Conservation (phyloP, 2,888 invertebrate species). For the Helleia helle region DNA sequence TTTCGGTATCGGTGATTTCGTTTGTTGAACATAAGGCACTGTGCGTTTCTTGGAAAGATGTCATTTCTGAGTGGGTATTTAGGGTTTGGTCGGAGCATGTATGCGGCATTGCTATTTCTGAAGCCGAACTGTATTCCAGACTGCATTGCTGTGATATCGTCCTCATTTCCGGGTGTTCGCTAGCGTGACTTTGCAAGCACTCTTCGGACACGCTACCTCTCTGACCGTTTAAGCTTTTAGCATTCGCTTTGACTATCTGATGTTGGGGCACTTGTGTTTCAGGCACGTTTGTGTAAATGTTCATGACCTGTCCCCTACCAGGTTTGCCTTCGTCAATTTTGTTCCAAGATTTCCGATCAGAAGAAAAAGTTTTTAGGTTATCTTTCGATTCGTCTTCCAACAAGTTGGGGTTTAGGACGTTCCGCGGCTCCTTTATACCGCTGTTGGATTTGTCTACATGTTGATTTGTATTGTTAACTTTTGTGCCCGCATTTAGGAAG, state of each 20-base stretch:
- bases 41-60: slow-evolving; percentile 62
- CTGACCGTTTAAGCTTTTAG: slow-evolving; percentile 44
- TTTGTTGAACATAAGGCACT: slow-evolving; percentile 66
- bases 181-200: slow-evolving; percentile 54
- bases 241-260: slow-evolving; percentile 59
- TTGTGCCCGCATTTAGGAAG: slow-evolving; percentile 80
- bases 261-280: slow-evolving; percentile 76
- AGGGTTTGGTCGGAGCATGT: slow-evolving; percentile 67
- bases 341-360: slow-evolving; percentile 52
- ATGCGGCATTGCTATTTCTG: slow-evolving; percentile 67
- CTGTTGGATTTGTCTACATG: slow-evolving; percentile 77
- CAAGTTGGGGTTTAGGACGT: slow-evolving; percentile 77
- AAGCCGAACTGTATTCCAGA: slow-evolving; percentile 78
- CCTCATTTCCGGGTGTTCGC: slow-evolving; percentile 67
- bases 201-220: slow-evolving; percentile 61
- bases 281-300: slow-evolving; percentile 77
- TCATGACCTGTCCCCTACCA: slow-evolving; percentile 60
- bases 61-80: slow-evolving; percentile 64
- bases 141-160: slow-evolving; percentile 82
- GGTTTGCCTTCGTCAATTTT: slow-evolving; percentile 49
- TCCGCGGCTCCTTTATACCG: slow-evolving; percentile 72
- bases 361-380: slow-evolving; percentile 55
- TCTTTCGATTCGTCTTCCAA: slow-evolving; percentile 77
- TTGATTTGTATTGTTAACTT: slow-evolving; percentile 87
- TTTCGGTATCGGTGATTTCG: slow-evolving; percentile 67